phyloP scores from a whole-genome alignment of 92 coral and sea anemone genomes.

The Phenganax stokvisi region DNA sequence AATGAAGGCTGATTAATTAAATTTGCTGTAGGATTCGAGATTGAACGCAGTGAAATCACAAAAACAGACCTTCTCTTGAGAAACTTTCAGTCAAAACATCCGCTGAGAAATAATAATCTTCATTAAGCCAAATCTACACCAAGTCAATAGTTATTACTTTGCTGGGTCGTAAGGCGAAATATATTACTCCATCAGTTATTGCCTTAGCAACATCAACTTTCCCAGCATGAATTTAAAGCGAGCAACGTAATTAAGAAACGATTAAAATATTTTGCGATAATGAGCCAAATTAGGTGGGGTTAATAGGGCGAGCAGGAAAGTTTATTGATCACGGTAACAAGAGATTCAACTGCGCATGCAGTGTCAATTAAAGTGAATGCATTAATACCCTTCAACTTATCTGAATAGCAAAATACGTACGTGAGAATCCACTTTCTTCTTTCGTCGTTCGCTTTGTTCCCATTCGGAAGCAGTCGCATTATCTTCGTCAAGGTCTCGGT shows the following conservation, averaged over 20 bases:
- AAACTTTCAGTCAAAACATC: no score
- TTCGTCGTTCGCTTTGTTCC: slow-evolving; percentile 26
- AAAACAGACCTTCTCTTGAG: background rate
- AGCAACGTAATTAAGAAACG: background rate
- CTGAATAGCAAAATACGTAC: background rate
- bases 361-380: background rate
- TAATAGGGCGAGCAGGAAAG: background rate
- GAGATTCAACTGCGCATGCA: background rate
- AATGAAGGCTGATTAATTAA: slow-evolving; percentile 11
- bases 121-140: no score
- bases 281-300: background rate
- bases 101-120: no score
- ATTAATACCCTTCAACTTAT: background rate
- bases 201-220: no score
- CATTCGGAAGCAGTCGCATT: slow-evolving; percentile 10
- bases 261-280: background rate
- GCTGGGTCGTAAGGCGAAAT: no score
- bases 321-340: background rate
- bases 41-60: background rate
- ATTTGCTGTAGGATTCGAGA: background rate
- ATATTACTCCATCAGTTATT: no score
- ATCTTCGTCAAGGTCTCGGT: slow-evolving; percentile 22
- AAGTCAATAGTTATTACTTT: no score
- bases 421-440: background rate
- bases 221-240: background rate